Percentiles rank a stretch among this genome's conserved stretches.
phyloP scores from a whole-genome alignment of 2,113 vertebrate genomes.

The Crotophaga sulcirostris region DNA sequence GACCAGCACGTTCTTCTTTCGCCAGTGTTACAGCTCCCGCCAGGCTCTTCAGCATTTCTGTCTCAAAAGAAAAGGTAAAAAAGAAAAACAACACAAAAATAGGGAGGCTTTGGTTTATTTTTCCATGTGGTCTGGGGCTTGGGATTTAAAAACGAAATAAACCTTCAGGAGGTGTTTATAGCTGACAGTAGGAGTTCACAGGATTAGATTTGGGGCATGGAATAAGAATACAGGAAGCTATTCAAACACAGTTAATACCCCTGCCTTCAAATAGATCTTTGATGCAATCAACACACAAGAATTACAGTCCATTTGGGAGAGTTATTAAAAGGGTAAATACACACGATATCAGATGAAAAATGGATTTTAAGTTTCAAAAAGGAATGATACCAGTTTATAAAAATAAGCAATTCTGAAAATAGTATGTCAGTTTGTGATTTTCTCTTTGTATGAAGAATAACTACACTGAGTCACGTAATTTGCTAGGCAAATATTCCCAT shows the following conservation, averaged over 20 bases:
- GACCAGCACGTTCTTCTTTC: background rate
- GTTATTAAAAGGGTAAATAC: background rate
- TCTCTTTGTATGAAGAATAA: slow-evolving; percentile 33
- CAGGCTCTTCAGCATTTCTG: background rate
- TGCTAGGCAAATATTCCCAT: slow-evolving; percentile 21
- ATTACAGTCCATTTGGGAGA: background rate
- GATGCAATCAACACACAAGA: background rate
- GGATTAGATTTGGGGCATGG: background rate
- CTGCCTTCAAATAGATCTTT: slow-evolving; percentile 4
- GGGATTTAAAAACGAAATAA: slow-evolving; percentile 20
- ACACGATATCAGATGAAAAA: background rate
- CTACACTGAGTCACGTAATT: slow-evolving; percentile 35
- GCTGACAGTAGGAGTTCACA: slow-evolving; percentile 18
- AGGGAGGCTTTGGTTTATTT: background rate
- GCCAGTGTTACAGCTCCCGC: background rate
- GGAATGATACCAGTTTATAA: background rate
- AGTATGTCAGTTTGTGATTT: slow-evolving; percentile 3
- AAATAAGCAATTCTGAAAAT: background rate
- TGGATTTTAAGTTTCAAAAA: background rate
- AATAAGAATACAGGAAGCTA: background rate
- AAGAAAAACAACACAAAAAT: background rate
- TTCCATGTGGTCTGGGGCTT: background rate
- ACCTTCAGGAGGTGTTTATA: slow-evolving; percentile 2
- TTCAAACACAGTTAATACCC: background rate
- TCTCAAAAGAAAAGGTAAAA: background rate